Evolutionary conservation across 2,888 invertebrate species (phyloP).

Genomic region (Arctia plantaginis): DNA sequence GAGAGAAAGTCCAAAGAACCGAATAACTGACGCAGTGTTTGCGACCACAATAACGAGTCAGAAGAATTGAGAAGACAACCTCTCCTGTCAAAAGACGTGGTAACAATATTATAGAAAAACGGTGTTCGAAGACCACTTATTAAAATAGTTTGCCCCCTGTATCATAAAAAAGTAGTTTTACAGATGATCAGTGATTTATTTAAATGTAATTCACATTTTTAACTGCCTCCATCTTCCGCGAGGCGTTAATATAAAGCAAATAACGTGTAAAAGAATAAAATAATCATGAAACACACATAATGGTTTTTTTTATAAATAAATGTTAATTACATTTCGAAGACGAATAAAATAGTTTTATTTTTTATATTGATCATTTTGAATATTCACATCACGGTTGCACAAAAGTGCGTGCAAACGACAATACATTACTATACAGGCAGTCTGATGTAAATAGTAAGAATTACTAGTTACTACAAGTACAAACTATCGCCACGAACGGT

Average conservation of each 20-base stretch:
- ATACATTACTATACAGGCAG: neutral
- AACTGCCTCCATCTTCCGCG: neutral
- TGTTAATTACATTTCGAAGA: neutral
- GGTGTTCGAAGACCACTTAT: too few relatives aligned
- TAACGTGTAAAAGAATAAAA: neutral
- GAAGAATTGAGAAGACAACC: too few relatives aligned
- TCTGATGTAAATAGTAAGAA: neutral
- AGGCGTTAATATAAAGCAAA: neutral
- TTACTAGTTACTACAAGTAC: constrained; percentile 14
- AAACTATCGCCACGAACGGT: constrained; percentile 35
- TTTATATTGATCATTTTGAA: neutral
- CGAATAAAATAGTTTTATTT: neutral
- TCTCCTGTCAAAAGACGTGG: too few relatives aligned
- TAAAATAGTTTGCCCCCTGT: too few relatives aligned
- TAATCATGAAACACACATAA: neutral
- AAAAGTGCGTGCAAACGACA: neutral
- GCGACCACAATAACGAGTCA: too few relatives aligned
- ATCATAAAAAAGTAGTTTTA: too few relatives aligned
- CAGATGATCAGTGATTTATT: neutral
- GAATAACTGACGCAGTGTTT: too few relatives aligned
- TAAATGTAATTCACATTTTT: neutral
- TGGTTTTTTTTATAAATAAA: neutral
- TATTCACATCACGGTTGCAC: neutral
- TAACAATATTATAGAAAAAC: too few relatives aligned
- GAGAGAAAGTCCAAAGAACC: too few relatives aligned